Base-by-base conservation (phyloP, 2,797 vertebrate genomes). In the Cyprinodon diabolis region DNA sequence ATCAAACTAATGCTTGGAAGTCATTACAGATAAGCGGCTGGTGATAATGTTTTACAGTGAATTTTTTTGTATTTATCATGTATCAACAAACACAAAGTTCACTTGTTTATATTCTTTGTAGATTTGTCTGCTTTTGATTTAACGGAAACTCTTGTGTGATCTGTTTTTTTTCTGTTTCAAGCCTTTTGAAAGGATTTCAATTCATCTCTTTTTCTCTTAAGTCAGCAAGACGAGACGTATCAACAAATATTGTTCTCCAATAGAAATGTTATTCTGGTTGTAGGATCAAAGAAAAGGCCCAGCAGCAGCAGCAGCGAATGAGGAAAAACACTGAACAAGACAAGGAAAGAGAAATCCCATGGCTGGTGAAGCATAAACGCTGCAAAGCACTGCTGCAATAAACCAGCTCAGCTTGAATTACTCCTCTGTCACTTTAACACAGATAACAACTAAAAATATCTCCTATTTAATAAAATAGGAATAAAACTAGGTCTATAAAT, bases 1-100 rank as follows among this genome's bases (percentile, higher is more conserved):
- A 69, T 49, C 51, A 69, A 58, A 71, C 19, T 47, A 65, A 72
- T 86, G 69, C 23, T 40, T 43, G 2, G 6, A 78, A 78, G 71
- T 74, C 19, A 70, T 68, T 49, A 56, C 12, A 66, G n/a, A 52
- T 54, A 47, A 49, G 35, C 30, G 2, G 13, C 2, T 76, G 15
- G 30, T 60, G 14, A 60, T 35, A 58, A 60, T 37, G 17, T 60
- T 1, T 60, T 37, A 37, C 7, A 17, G 2, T 5, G 9, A 40
- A 4, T 37, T 40, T 17, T 37, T 37, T 60, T 30, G 2, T 30
- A 0, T 30, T 30, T 30, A 11, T 30, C 0, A 60, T 62, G 58
- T 0, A 40, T 62, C 58, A 40, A 62, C 58, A 62, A 40, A 62
- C 0, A 9, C 35, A 62, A 40, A 62, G 35, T 15, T 37, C 17